Evolutionary conservation across 2,113 vertebrate species (phyloP).

Genomic region (Carassius auratus): DNA sequence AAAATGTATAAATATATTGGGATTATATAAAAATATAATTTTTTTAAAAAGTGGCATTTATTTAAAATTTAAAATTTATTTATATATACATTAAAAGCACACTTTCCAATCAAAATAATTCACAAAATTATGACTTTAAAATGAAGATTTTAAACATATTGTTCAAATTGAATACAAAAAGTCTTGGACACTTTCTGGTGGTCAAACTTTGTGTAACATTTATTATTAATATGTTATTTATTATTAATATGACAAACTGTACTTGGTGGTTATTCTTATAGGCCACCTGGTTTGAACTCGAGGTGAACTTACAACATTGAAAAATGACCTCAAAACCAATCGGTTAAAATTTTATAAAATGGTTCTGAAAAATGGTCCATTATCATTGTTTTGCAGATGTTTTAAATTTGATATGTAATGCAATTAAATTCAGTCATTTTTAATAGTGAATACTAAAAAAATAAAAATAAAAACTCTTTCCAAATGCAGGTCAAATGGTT

Average conservation of each 20-base stretch:
- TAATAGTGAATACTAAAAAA: neutral
- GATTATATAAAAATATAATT: no score
- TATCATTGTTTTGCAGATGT: neutral
- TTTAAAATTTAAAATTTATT: no score
- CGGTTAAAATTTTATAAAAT: neutral
- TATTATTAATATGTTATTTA: neutral
- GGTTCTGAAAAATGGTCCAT: neutral
- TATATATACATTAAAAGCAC: no score
- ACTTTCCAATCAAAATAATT: no score
- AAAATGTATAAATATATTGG: neutral
- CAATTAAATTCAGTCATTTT: neutral
- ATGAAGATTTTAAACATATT: no score
- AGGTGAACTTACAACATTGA: neutral
- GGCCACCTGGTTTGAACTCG: neutral
- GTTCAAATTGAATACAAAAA: no score
- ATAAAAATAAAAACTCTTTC: neutral
- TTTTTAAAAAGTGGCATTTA: no score
- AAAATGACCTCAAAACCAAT: neutral
- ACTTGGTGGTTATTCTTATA: neutral
- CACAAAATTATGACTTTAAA: no score
- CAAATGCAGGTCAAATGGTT: slow-evolving; percentile 86
- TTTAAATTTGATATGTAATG: neutral
- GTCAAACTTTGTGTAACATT: neutral
- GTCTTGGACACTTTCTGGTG: neutral
- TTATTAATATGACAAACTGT: neutral